Evolutionary conservation across 1,140 invertebrate species (phyloP), one percentile per base, ranked within the genome.

Genomic region (Lucilia sericata): DNA sequence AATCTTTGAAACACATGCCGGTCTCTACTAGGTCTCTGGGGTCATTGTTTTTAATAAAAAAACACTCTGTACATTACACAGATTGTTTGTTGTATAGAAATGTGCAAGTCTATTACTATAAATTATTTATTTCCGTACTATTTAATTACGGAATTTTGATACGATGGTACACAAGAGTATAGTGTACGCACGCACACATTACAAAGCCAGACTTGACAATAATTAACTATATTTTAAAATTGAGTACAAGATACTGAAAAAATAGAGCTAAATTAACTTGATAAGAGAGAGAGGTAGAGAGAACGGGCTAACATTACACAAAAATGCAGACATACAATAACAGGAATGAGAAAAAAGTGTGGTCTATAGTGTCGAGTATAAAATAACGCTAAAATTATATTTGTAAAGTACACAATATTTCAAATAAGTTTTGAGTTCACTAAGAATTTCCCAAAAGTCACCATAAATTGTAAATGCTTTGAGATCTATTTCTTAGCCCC

Each of bases 81-180:
- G 65, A 70, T 70, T 70, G 65, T 25, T 19, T 19, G 21, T 70
- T 55, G 42, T 49, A 47, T 78, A n/a, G 75, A 78, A 80, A 80
- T 80, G 47, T 80, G 65, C 76, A 80, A 80, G n/a, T 80, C 76
- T 49, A 80, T 80, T 80, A 80, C 47, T 19, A 49, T 80, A 80
- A 80, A 80, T 80, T 80, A 80, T 80, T 80, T 80, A 80, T 80
- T 80, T 80, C 76, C 76, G 76, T 80, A 80, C 76, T 80, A 80
- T 80, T 80, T 80, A 80, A 80, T 80, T 80, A 80, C 76, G 76
- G 76, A 80, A 80, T 80, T 49, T 49, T 17, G 74, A 14, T 78
- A 49, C 42, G 42, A 49, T 80, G 42, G 47, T 19, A 80, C 76
- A 80, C 76, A 80, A 49, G 17, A 80, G 42, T 2, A 78, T 75